These are phyloP conservation scores for Boleophthalmus pectinirostris DNA, from an alignment of 2,113 vertebrate genomes.

Conservation along the genomic window DNA sequence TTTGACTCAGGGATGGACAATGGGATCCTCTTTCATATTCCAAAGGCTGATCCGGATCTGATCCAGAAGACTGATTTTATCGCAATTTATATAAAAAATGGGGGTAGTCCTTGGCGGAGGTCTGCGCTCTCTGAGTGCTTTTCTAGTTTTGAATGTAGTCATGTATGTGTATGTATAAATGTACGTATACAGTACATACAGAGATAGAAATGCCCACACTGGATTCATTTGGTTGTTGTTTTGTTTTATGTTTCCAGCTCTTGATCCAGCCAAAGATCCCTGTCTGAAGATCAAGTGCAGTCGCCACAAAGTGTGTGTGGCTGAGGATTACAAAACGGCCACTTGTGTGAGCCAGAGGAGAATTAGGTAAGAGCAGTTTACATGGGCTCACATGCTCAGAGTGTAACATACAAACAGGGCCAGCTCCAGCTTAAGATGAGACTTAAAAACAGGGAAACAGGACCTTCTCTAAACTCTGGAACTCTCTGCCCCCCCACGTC, in stretches of 20 bases:
- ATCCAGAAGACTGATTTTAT: no score
- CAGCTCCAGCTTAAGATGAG: background rate
- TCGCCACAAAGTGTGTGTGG: constrained; percentile 92
- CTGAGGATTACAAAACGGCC: constrained; percentile 88
- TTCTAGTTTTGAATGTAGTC: no score
- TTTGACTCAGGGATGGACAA: no score
- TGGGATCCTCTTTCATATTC: no score
- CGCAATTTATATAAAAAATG: no score
- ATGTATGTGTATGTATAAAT: no score
- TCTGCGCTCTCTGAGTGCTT: no score
- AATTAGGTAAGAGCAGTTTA: constrained; percentile 71
- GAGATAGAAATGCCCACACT: background rate
- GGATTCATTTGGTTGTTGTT: background rate
- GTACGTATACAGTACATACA: background rate
- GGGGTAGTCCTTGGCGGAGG: no score
- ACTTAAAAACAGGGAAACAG: background rate
- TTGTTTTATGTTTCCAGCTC: constrained; percentile 71
- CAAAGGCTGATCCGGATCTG: no score
- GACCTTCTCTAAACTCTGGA: no score
- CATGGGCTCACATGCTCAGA: background rate
- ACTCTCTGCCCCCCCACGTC: no score
- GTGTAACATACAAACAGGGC: constrained; percentile 1
- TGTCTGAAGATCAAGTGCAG: constrained; percentile 96
- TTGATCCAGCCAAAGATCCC: constrained; percentile 93
- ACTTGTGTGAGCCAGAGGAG: constrained; percentile 90